phyloP scores from a whole-genome alignment of 2,113 vertebrate species.

The Ptychochromis oligacanthus region DNA sequence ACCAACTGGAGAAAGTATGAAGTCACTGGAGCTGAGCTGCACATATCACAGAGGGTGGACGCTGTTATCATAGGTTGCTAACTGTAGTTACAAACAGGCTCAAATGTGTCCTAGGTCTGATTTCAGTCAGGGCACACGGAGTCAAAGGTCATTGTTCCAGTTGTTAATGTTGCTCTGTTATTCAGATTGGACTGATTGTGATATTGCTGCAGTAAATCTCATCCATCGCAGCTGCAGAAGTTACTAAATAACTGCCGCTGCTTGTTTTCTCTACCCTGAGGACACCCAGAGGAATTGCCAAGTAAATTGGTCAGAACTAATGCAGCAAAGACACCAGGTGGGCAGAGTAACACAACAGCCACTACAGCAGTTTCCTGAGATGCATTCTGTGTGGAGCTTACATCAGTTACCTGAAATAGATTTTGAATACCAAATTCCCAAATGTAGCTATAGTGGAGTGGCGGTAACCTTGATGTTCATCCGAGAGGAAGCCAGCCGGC shows the following conservation, averaged over 20 bases:
- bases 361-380: conserved; percentile 38
- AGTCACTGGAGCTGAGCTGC: background rate
- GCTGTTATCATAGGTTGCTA: background rate
- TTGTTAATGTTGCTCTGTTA: background rate
- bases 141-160: background rate
- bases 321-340: conserved; percentile 54
- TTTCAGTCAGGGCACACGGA: background rate
- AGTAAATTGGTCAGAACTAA: conserved; percentile 70
- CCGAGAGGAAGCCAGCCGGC: conserved; percentile 22
- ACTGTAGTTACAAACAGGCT: background rate
- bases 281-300: conserved; percentile 42
- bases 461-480: conserved; percentile 49
- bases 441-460: background rate
- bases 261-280: conserved; percentile 35
- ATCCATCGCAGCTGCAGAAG: conserved; percentile 13
- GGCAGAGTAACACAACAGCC: conserved; percentile 25
- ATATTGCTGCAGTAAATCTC: conserved; percentile 22
- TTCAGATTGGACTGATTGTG: conserved; percentile 6
- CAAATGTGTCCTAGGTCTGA: background rate
- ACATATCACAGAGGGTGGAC: background rate
- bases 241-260: conserved; percentile 34
- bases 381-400: conserved; percentile 1
- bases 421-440: conserved; percentile 14
- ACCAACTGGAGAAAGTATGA: background rate
- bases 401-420: conserved; percentile 39